Evolutionary conservation across 2,888 invertebrate genomes (phyloP).

Genomic region (Saturnia japonica): DNA sequence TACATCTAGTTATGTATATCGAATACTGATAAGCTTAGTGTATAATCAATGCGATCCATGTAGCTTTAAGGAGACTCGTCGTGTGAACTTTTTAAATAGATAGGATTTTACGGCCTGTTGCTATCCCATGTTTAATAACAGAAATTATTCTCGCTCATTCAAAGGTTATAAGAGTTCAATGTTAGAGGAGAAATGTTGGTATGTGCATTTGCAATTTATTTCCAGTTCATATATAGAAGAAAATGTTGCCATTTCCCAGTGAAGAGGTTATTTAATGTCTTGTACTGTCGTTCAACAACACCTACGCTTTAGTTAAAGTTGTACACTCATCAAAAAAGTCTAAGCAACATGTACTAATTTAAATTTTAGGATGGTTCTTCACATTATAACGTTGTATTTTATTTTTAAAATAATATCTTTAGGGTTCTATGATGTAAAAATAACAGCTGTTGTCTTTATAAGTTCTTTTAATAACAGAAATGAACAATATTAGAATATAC

Average conservation of each 20-base stretch:
- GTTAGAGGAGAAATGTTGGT: background rate
- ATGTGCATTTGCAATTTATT: background rate
- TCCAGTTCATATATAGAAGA: background rate
- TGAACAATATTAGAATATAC: no score
- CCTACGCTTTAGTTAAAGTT: no score
- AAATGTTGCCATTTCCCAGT: background rate
- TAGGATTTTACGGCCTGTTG: background rate
- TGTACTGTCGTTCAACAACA: background rate
- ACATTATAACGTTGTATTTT: no score
- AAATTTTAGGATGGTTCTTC: no score
- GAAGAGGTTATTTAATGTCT: background rate
- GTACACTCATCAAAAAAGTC: no score
- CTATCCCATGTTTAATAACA: conserved; percentile 3
- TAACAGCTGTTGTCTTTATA: no score
- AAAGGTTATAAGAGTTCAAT: conserved; percentile 4
- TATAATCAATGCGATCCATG: conserved; percentile 7
- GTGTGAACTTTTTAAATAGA: conserved; percentile 12
- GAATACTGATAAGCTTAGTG: conserved; percentile 12
- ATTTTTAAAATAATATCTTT: no score
- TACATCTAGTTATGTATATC: conserved; percentile 3
- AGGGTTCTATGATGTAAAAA: no score
- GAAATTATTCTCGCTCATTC: background rate
- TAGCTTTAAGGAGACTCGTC: background rate
- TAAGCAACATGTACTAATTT: no score
- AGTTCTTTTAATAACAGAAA: no score